Evolutionary conservation across 1,140 invertebrate species (phyloP).

Genomic region (Drosophila trapezifrons): DNA sequence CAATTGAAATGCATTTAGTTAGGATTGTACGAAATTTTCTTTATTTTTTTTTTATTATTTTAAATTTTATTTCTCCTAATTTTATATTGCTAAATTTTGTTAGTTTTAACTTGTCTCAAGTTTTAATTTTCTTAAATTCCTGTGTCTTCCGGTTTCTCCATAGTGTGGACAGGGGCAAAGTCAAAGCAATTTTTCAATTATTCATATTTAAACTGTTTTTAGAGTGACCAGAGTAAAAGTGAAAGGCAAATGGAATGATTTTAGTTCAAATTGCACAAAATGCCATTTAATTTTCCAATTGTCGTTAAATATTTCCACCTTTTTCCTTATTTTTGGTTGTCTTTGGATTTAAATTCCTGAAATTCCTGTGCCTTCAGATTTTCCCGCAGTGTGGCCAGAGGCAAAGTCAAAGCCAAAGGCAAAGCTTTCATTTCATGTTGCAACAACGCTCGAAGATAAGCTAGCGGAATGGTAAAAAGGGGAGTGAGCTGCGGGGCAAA

Average conservation of each 20-base stretch:
- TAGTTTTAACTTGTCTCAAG: too few relatives aligned
- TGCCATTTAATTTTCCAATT: not conserved
- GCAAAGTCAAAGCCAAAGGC: conserved; percentile 33
- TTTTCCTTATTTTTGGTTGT: not conserved
- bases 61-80: too few relatives aligned
- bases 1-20: too few relatives aligned
- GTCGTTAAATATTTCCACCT: conserved; percentile 7
- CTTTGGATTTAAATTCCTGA: not conserved
- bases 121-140: too few relatives aligned
- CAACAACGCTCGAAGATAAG: conserved; percentile 76
- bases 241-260: too few relatives aligned
- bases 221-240: not conserved
- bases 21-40: too few relatives aligned
- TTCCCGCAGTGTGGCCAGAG: conserved; percentile 19
- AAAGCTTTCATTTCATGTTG: conserved; percentile 70
- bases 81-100: too few relatives aligned
- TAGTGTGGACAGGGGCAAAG: too few relatives aligned
- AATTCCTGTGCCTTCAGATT: not conserved
- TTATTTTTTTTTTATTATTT: too few relatives aligned
- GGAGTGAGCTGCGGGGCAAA: conserved; percentile 4
- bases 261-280: not conserved
- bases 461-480: conserved; percentile 21
- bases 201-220: not conserved
- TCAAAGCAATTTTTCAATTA: too few relatives aligned
- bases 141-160: too few relatives aligned